These are phyloP conservation scores for Oxygymnocypris stewartii DNA, from an alignment of 2,113 vertebrate species.

Conservation along the genomic window DNA sequence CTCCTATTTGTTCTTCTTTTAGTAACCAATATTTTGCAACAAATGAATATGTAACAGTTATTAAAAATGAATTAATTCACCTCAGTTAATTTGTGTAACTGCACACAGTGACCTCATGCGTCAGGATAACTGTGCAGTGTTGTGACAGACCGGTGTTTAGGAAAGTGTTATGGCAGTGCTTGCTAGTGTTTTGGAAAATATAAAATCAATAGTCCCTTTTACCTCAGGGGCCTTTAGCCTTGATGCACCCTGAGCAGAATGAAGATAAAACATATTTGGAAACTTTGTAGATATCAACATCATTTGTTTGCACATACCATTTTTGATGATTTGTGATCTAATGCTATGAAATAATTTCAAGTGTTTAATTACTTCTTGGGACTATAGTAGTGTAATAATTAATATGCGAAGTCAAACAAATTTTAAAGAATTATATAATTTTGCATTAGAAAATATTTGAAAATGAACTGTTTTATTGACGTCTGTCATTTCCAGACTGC, in stretches of 20 bases:
- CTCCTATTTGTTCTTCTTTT: neutral
- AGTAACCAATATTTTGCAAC: neutral
- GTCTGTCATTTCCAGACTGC: slow-evolving; percentile 77
- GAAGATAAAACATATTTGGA: neutral
- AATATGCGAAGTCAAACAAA: neutral
- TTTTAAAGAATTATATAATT: neutral
- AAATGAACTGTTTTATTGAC: no score
- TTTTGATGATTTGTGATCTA: neutral
- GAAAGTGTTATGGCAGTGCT: neutral
- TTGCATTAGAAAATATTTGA: neutral
- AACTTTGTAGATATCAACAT: neutral
- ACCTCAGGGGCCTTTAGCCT: neutral
- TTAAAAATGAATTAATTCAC: neutral
- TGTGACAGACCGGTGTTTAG: neutral
- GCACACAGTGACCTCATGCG: neutral
- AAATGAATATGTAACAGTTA: neutral
- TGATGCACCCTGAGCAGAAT: neutral
- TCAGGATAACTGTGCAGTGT: neutral
- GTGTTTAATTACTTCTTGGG: neutral
- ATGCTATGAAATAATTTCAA: neutral
- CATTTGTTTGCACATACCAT: neutral
- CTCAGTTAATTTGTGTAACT: neutral
- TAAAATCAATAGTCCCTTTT: neutral
- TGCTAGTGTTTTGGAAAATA: slow-evolving; percentile 4
- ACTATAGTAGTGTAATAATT: neutral